phyloP scores from a whole-genome alignment of 2,113 vertebrate genomes.

The Trichechus manatus region DNA sequence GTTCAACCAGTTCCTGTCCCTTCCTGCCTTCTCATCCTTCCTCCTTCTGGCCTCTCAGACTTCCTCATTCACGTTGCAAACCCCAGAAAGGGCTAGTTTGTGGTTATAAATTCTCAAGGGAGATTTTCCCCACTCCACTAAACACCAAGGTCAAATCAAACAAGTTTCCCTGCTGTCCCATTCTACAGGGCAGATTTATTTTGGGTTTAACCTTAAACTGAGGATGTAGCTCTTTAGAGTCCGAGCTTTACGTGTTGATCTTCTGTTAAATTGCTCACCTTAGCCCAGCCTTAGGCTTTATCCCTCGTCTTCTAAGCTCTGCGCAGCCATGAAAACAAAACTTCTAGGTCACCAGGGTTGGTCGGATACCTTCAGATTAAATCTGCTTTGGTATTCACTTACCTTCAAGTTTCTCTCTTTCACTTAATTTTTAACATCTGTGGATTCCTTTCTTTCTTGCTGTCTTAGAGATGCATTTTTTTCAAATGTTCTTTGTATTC shows the following conservation, averaged over 20 bases:
- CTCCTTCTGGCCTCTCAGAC: conserved; percentile 39
- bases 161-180: not conserved
- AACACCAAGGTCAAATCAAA: not conserved
- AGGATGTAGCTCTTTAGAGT: not conserved
- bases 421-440: not conserved
- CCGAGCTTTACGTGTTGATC: not conserved
- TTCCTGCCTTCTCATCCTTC: no score
- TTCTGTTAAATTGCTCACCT: not conserved
- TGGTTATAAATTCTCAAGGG: conserved; percentile 9
- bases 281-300: not conserved
- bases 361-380: not conserved
- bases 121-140: not conserved
- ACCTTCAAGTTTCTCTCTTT: not conserved
- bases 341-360: not conserved
- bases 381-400: not conserved
- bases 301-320: not conserved
- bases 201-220: not conserved
- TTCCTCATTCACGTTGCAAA: conserved; percentile 15
- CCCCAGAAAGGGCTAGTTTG: not conserved
- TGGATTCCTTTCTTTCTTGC: not conserved
- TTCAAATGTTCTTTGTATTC: not conserved
- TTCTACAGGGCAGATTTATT: not conserved
- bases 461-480: conserved; percentile 9
- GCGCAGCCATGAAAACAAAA: not conserved
- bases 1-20: no score